These are phyloP conservation scores for Proctacanthus coquilletti DNA, from an alignment of 1,140 invertebrate species.

Conservation along the genomic window DNA sequence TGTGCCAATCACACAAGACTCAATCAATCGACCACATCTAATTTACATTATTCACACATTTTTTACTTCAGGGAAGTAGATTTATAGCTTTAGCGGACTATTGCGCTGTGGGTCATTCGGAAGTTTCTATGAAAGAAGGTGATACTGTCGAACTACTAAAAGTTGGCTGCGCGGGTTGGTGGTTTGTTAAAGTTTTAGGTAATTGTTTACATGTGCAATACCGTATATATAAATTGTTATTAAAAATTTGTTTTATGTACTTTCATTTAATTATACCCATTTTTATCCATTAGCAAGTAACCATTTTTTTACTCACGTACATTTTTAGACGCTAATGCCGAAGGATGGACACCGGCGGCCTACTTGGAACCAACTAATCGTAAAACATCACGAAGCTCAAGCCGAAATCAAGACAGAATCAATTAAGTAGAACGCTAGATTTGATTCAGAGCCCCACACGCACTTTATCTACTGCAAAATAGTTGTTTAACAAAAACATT, in stretches of 20 bases:
- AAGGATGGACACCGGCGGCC: constrained; percentile 89
- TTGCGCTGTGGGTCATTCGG: constrained; percentile 70
- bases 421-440: too few relatives aligned
- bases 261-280: constrained; percentile 6
- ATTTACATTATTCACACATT: too few relatives aligned
- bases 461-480: too few relatives aligned
- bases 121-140: constrained; percentile 76
- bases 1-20: too few relatives aligned
- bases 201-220: constrained; percentile 13
- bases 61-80: constrained; percentile 52
- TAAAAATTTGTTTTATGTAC: constrained; percentile 3
- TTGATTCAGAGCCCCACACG: too few relatives aligned
- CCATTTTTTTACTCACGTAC: constrained; percentile 6
- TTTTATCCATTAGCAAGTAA: constrained; percentile 1
- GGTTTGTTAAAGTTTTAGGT: constrained; percentile 77
- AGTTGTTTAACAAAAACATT: too few relatives aligned
- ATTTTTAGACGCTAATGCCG: constrained; percentile 41
- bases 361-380: constrained; percentile 66
- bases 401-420: constrained; percentile 39
- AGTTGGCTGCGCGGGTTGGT: constrained; percentile 89
- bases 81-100: constrained; percentile 84
- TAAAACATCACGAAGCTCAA: constrained; percentile 52
- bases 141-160: constrained; percentile 76
- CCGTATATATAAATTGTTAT: background rate
- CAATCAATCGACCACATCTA: too few relatives aligned